Base-by-base conservation (phyloP, 2,797 vertebrate species). In the Hephaestus fuliginosus region DNA sequence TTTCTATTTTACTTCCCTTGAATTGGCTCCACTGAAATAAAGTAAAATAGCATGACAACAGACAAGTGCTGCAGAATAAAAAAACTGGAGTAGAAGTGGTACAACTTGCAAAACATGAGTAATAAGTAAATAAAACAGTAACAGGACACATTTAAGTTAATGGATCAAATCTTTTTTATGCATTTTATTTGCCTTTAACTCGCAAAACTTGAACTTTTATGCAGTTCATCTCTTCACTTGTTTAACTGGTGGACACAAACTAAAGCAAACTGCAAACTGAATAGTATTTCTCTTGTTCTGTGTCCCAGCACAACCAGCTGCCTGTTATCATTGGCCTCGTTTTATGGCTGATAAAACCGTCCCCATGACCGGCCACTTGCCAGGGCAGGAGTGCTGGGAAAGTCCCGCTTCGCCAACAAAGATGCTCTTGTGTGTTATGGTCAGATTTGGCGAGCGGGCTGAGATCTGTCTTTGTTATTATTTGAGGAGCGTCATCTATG, bases 341-440 rank as follows among this genome's bases (percentile, higher is more conserved):
- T 77, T 41, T 43, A 48, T 1, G 46, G n/a, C 71, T 55, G 61
- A 77, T 71, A 41, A 41, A 51, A 56, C 56, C 30, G 2, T 62
- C 74, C 84, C 78, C 81, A 52, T 86, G 80, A 91, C 79, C 75
- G 17, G 33, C 39, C 66, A 0, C 52, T 48, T 36, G 4, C 13
- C 69, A 28, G 60, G 41, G 28, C 70, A 76, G 53, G 13, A 68
- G 56, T 39, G 33, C 63, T 10, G 9, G 70, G 83, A 81, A 86
- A 88, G 28, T 56, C 80, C 86, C 68, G 0, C 20, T 55, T 46
- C 28, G 6, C 56, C 78, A 71, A 88, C 86, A 89, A 79, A 83
- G 22, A 81, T 14, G 36, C 75, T 68, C 74, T 81, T 87, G 83
- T 91, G 76, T 70, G 11, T 79, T 82, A 62, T 41, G 61, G 58